Base-by-base conservation (phyloP, 2,797 vertebrate genomes). In the Molossus alvarezi region DNA sequence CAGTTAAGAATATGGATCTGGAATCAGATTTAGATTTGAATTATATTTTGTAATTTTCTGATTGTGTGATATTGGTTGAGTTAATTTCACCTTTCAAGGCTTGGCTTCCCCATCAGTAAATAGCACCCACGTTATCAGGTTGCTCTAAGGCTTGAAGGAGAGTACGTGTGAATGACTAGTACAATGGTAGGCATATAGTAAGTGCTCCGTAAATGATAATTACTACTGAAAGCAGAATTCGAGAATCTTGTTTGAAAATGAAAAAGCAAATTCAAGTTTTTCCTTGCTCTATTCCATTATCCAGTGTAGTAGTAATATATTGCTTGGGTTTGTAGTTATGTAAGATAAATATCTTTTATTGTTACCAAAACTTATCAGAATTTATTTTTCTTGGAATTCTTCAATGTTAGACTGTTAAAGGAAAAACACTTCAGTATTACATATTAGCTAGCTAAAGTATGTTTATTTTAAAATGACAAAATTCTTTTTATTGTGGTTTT, bases 241-340 rank as follows among this genome's bases (percentile, higher is more conserved):
- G 80, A 53, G 57, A 85, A 71, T 92, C 20, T 20, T 75, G 13
- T 88, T 89, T 95, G 69, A 91, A 95, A 95, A 64, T 73, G 60
- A 64, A 92, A 91, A 92, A 90, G 37, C 33, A 69, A 88, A 73
- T 25, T 83, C 0, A 81, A 76, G 20, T 90, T 6, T 87, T 64
- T 51, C 62, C 25, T 75, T 77, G 25, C 71, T 20, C 41, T 37
- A 0, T 37, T 64, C 18, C 27, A 2, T 58, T 88, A 37, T 65
- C 51, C 88, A 55, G 45, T 60, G 3, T 57, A 37, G 45, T 51
- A 41, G 11, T 25, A 45, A 58, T 48, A 48, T 25, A 62, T 77
- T 51, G n/a, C 65, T 64, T 75, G 62, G 60, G n/a, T 84, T 80
- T 94, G 11, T 41, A 67, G 9, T 91, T 71, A 37, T 79, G 0